Conservation (phyloP, 2,113 vertebrate genomes). For the Phycodurus eques region DNA sequence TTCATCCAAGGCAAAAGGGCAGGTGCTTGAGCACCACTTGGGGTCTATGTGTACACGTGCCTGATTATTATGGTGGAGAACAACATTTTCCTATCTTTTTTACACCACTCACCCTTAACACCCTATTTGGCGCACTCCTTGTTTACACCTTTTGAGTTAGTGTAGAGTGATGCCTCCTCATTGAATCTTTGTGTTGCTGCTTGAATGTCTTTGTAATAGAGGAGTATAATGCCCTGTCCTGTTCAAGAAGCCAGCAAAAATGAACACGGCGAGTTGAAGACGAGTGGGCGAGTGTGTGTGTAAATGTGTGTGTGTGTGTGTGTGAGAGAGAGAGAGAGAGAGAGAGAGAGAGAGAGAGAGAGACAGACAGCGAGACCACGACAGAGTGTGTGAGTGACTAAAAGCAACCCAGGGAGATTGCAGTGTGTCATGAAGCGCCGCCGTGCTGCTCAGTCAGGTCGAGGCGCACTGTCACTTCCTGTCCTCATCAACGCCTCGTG, state of each 20-base stretch:
- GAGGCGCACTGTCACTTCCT: conserved; percentile 57
- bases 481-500: conserved; percentile 36
- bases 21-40: too few species aligned
- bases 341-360: neutral
- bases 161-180: neutral
- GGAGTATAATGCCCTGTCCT: neutral
- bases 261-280: neutral
- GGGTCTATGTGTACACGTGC: too few species aligned
- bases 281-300: neutral
- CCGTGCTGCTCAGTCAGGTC: conserved; percentile 50
- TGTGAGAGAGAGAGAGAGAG: neutral
- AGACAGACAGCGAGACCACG: too few species aligned
- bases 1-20: too few species aligned
- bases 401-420: conserved; percentile 40
- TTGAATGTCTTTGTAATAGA: neutral
- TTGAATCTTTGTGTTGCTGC: neutral
- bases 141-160: neutral
- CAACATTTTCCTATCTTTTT: neutral
- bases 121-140: neutral
- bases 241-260: neutral
- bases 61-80: too few species aligned
- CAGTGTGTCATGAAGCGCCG: conserved; percentile 38
- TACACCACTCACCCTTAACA: neutral
- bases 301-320: neutral
- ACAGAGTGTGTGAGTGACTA: neutral